These are phyloP conservation scores for Trichosurus vulpecula DNA, from an alignment of 2,797 vertebrate species.

Conservation along the genomic window DNA sequence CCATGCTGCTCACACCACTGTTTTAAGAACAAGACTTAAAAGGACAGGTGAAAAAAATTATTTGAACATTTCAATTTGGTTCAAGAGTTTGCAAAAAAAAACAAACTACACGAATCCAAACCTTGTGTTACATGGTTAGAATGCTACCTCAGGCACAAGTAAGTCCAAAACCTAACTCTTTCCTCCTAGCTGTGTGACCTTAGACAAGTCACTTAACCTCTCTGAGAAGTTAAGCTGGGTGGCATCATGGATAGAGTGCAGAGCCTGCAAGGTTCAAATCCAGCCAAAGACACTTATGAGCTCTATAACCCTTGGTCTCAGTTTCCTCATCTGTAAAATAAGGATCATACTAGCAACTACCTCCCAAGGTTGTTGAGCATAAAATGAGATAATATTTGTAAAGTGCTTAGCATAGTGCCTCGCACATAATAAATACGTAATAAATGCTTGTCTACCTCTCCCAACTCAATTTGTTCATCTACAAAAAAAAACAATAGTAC, in stretches of 20 bases:
- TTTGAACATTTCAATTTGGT: background rate
- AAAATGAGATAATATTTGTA: background rate
- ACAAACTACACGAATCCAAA: background rate
- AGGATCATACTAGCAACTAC: background rate
- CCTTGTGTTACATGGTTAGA: background rate
- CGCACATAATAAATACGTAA: too few relatives aligned
- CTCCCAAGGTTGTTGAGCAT: background rate
- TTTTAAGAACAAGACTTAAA: background rate
- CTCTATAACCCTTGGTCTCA: background rate
- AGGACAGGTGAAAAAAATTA: background rate
- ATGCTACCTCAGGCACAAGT: background rate
- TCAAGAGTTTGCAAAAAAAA: background rate
- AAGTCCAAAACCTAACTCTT: background rate
- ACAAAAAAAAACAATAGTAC: background rate
- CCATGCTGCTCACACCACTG: background rate
- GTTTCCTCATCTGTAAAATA: background rate
- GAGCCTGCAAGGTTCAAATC: background rate
- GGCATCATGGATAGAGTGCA: background rate
- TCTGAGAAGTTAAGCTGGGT: background rate
- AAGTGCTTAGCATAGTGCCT: background rate
- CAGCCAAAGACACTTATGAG: background rate
- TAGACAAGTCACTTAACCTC: background rate
- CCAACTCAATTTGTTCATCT: background rate
- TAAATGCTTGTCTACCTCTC: background rate
- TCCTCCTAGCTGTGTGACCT: background rate